phyloP scores from a whole-genome alignment of 2,888 invertebrate genomes.

The Rhyacophila evoluta region DNA sequence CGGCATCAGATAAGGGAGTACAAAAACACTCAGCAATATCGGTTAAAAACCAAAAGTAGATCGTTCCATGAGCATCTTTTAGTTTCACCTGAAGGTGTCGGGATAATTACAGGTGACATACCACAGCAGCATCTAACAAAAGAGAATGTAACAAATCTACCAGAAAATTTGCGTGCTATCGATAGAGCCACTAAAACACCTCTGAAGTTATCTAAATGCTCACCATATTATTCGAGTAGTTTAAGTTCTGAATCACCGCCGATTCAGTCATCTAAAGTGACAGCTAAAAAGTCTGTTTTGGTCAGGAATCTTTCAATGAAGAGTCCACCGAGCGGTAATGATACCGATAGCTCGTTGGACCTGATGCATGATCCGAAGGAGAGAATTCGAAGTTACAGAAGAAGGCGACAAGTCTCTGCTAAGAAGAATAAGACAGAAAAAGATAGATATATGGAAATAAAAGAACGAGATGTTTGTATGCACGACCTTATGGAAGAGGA shows the following conservation, averaged over 20 bases:
- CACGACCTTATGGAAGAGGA: constrained; percentile 70
- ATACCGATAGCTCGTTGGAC: constrained; percentile 79
- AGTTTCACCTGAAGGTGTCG: constrained; percentile 68
- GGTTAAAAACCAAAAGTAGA: constrained; percentile 73
- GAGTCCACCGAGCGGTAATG: constrained; percentile 81
- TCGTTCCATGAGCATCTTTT: constrained; percentile 76
- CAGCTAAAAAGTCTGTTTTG: constrained; percentile 74
- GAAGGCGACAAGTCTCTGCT: constrained; percentile 74
- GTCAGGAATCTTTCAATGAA: constrained; percentile 74
- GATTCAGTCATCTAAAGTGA: constrained; percentile 74
- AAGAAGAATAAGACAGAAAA: constrained; percentile 71
- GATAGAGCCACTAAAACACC: constrained; percentile 57
- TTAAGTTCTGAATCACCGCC: constrained; percentile 81
- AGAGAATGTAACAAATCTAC: constrained; percentile 66
- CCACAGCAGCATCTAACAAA: constrained; percentile 63
- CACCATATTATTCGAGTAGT: constrained; percentile 82
- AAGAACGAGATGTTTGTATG: constrained; percentile 62
- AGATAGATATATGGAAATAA: constrained; percentile 58
- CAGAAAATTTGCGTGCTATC: constrained; percentile 54
- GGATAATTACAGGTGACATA: constrained; percentile 70
- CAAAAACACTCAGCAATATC: constrained; percentile 70
- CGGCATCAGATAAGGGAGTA: constrained; percentile 76
- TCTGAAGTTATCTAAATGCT: constrained; percentile 75
- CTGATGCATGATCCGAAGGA: constrained; percentile 77
- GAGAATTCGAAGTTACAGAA: constrained; percentile 76